Evolutionary conservation across 1,140 invertebrate species (phyloP), one percentile per base, ranked within the genome.

Genomic region (Scaptodrosophila lebanonensis): DNA sequence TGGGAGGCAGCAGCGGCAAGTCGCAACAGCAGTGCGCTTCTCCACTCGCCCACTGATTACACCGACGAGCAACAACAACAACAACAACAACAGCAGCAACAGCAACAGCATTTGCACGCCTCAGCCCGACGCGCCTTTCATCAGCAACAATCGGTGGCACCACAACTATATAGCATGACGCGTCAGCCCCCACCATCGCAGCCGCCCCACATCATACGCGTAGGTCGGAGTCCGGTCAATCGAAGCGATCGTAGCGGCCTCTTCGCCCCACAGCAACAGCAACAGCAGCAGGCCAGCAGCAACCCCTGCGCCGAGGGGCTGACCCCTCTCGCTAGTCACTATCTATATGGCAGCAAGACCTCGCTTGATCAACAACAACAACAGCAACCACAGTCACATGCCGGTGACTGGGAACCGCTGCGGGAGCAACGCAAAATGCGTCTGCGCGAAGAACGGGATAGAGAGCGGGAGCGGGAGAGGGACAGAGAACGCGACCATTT

Each of bases 231-330:
- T 60, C 73, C 84, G 0, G 58, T 85, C 3, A 86, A 72, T 52
- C 72, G 58, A 44, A 77, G 47, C 25, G 51, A 56, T 43, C 8
- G 9, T 27, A 47, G 17, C 33, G 12, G 38, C 63, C 38, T 18
- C 43, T 45, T 12, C 61, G 12, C 49, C 39, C 5, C 33, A 56
- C 56, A 54, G 11, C 62, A 62, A 29, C 38, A 48, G n/a, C 40
- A 51, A 13, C 45, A 50, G 16, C 58, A 58, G 7, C 51, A 49
- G 2, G 16, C 30, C 45, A 64, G 30, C 47, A 68, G 29, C 45
- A 72, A 85, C 79, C 61, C 83, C 20, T 83, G 83, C 7, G 72
- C 83, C 11, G 83, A 85, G 38, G 83, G 83, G 2, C 39, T 85
- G 1, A 84, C 83, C 11, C 76, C 82, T 0, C 18, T 85, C 17